A percentile compares a stretch with the other conserved stretches of the same genome.
Conservation (phyloP, 2,888 invertebrate species). For the Scelioninae gen. 1 region DNA sequence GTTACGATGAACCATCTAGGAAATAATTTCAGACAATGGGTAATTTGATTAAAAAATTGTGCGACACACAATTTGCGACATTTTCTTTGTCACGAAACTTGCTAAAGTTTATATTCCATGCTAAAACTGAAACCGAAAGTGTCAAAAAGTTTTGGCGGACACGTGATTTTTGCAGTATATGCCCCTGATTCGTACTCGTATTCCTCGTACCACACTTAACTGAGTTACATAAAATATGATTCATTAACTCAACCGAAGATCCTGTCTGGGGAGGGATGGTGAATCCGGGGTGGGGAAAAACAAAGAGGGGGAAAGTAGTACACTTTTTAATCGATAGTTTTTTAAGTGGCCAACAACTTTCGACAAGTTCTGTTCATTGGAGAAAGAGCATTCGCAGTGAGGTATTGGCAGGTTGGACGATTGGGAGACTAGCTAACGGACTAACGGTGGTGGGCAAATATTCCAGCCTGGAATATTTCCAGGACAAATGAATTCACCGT, state of each 20-base stretch:
- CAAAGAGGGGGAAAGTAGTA: slow-evolving; percentile 56
- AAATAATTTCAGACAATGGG: no score
- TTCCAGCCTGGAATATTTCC: slow-evolving; percentile 72
- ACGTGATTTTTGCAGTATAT: no score
- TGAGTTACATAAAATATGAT: slow-evolving; percentile 37
- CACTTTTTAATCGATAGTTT: slow-evolving; percentile 65
- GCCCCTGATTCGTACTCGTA: no score
- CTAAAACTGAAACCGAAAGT: no score
- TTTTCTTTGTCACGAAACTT: no score
- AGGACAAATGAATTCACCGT: slow-evolving; percentile 78
- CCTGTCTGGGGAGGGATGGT: background rate
- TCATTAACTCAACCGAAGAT: background rate
- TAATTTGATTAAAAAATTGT: no score
- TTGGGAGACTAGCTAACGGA: slow-evolving; percentile 68
- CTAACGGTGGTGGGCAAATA: slow-evolving; percentile 77
- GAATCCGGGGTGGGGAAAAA: background rate
- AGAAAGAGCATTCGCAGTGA: slow-evolving; percentile 60
- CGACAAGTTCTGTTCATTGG: slow-evolving; percentile 53
- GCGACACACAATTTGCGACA: no score
- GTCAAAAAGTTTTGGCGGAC: no score
- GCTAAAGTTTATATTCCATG: no score
- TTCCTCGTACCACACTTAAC: slow-evolving; percentile 1
- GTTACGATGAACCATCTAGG: no score
- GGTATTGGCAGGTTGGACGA: slow-evolving; percentile 64
- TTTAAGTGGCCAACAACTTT: slow-evolving; percentile 63